These are phyloP conservation scores for Zootoca vivipara DNA, from an alignment of 2,113 vertebrate genomes.

Conservation along the genomic window DNA sequence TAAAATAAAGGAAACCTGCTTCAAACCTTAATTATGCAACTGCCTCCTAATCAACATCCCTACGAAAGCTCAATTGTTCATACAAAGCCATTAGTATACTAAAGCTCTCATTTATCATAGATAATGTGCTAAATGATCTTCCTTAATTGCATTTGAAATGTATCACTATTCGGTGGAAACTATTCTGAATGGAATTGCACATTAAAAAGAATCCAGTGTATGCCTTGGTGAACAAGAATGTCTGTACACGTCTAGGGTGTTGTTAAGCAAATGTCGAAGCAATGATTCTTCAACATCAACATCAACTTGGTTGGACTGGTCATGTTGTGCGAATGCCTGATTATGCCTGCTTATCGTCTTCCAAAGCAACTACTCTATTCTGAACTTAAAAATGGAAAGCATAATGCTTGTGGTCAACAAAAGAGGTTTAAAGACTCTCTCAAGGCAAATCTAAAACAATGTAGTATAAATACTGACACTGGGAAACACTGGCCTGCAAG, in stretches of 20 bases:
- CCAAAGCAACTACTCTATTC: no score
- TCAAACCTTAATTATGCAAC: slow-evolving; percentile 58
- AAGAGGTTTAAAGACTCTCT: no score
- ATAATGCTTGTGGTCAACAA: no score
- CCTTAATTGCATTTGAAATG: slow-evolving; percentile 67
- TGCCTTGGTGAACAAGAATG: neutral
- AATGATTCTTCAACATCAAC: no score
- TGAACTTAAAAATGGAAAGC: no score
- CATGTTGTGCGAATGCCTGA: neutral
- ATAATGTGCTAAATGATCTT: slow-evolving; percentile 63
- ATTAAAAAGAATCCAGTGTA: slow-evolving; percentile 41
- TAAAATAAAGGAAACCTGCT: slow-evolving; percentile 50
- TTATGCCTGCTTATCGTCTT: no score
- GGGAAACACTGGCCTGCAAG: no score
- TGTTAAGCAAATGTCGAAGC: no score
- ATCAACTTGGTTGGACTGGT: no score
- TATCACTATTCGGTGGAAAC: slow-evolving; percentile 45
- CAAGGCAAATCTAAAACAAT: no score
- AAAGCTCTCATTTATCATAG: slow-evolving; percentile 64
- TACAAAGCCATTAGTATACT: slow-evolving; percentile 56
- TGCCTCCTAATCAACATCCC: slow-evolving; percentile 63
- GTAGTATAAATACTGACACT: no score
- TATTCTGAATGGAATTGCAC: slow-evolving; percentile 50
- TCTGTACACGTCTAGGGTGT: neutral
- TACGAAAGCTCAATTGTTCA: slow-evolving; percentile 59